Conservation (phyloP, 2,888 invertebrate species). For the Himalopsyche kuldschensis region DNA sequence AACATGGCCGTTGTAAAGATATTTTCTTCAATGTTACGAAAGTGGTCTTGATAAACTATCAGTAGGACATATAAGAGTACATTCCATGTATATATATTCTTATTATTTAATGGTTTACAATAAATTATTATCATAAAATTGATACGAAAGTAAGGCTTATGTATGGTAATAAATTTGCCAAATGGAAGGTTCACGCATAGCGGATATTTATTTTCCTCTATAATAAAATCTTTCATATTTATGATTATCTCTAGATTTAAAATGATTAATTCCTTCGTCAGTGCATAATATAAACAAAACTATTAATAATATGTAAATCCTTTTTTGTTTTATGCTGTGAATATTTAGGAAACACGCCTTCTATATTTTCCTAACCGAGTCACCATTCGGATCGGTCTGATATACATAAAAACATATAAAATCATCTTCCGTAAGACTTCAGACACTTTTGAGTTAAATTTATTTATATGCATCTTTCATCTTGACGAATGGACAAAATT, state of each 20-base stretch:
- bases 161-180: slow-evolving; percentile 9
- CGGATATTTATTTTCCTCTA: background rate
- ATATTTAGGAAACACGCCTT: background rate
- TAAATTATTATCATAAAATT: slow-evolving; percentile 3
- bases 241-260: background rate
- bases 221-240: slow-evolving; percentile 7
- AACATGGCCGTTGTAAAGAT: background rate
- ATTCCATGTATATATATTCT: slow-evolving; percentile 29
- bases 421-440: too few relatives aligned
- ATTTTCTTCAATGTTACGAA: background rate
- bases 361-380: too few relatives aligned
- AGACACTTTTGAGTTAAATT: too few relatives aligned
- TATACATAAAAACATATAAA: too few relatives aligned
- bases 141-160: slow-evolving; percentile 6
- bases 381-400: too few relatives aligned
- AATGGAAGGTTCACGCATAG: background rate
- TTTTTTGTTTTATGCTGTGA: background rate
- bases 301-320: background rate
- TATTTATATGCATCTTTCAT: too few relatives aligned
- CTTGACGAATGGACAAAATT: too few relatives aligned
- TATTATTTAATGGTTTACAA: slow-evolving; percentile 6
- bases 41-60: background rate
- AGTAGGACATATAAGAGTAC: slow-evolving; percentile 4
- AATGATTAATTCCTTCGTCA: background rate
- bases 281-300: background rate